A percentile compares a stretch with the other conserved stretches of the same genome.
These are phyloP conservation scores for Lycophotia porphyrea DNA, from an alignment of 2,888 invertebrate species.

Conservation along the genomic window DNA sequence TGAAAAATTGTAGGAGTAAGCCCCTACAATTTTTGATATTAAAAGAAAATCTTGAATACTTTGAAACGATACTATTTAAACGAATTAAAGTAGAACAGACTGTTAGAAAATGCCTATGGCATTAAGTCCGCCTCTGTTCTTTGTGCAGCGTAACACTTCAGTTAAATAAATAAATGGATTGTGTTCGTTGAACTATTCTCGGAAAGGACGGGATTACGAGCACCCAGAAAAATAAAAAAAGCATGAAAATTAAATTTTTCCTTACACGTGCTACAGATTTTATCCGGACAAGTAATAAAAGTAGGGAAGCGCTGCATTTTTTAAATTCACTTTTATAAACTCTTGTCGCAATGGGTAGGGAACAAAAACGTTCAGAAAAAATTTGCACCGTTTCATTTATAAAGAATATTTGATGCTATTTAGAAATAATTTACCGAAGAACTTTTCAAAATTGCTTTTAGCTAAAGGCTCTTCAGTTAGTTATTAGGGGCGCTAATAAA, in stretches of 20 bases:
- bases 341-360: neutral
- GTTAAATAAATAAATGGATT: neutral
- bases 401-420: neutral
- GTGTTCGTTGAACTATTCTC: neutral
- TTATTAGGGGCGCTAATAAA: neutral
- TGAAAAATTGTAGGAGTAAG: neutral
- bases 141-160: too few species aligned
- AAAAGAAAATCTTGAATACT: neutral
- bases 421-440: neutral
- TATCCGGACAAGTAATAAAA: neutral
- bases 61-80: neutral
- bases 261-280: neutral
- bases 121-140: too few species aligned
- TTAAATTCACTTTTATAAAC: slow-evolving; percentile 16
- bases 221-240: neutral
- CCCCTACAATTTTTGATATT: too few species aligned
- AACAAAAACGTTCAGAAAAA: neutral
- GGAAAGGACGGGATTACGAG: slow-evolving; percentile 7
- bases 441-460: neutral
- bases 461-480: neutral
- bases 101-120: too few species aligned
- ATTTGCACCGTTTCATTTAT: neutral
- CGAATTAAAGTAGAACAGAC: neutral
- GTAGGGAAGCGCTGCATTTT: slow-evolving; percentile 4
- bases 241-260: slow-evolving; percentile 9